phyloP scores from a whole-genome alignment of 2,113 vertebrate genomes.

The Pollachius pollachius region DNA sequence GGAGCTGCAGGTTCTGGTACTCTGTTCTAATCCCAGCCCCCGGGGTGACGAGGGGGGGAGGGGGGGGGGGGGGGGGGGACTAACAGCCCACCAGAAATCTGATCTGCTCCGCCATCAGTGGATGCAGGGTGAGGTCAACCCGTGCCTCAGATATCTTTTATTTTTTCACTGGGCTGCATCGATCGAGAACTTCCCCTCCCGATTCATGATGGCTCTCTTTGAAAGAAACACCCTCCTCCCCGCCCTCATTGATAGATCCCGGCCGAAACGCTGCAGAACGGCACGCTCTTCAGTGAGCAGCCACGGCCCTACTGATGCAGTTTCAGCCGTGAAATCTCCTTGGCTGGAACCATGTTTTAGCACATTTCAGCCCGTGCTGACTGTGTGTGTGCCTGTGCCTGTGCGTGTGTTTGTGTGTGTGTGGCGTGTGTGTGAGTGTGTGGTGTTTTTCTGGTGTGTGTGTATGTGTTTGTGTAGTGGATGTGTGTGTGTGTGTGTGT shows the following conservation, averaged over 20 bases:
- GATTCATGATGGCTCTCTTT: slow-evolving; percentile 30
- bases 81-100: slow-evolving; percentile 51
- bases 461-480: too few species aligned
- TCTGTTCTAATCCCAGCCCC: slow-evolving; percentile 9
- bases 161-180: slow-evolving; percentile 38
- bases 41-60: slow-evolving; percentile 23
- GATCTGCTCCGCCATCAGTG: slow-evolving; percentile 41
- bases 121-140: slow-evolving; percentile 58
- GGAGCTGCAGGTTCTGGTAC: slow-evolving; percentile 55
- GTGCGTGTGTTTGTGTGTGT: too few species aligned
- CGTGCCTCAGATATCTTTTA: slow-evolving; percentile 42
- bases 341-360: slow-evolving; percentile 11
- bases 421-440: too few species aligned
- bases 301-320: background rate
- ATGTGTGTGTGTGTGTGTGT: too few species aligned
- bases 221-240: slow-evolving; percentile 23
- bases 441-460: too few species aligned
- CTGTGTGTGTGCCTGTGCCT: background rate
- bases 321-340: slow-evolving; percentile 21
- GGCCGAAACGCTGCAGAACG: background rate
- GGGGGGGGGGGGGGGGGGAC: background rate
- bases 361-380: slow-evolving; percentile 11
- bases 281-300: background rate
- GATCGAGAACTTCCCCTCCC: slow-evolving; percentile 49
- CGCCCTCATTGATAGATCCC: background rate